A percentile compares a stretch with the other conserved stretches of the same genome.
phyloP scores from a whole-genome alignment of 2,888 invertebrate species.

The Calliphora vomitoria region DNA sequence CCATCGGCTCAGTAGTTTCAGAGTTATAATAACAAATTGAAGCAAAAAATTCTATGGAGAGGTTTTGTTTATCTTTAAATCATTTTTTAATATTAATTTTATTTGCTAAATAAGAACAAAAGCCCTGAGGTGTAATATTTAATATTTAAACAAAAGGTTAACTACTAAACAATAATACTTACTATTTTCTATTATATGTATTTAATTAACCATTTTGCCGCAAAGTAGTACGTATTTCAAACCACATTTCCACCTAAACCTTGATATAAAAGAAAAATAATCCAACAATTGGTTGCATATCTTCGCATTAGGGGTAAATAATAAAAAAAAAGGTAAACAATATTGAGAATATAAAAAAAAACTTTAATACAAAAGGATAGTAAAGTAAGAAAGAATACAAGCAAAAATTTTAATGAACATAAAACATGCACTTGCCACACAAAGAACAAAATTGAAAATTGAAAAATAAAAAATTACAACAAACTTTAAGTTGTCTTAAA shows the following conservation, averaged over 20 bases:
- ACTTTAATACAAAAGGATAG: background rate
- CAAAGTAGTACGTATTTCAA: background rate
- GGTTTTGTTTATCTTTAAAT: too few relatives aligned
- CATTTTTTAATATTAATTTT: too few relatives aligned
- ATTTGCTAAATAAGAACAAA: too few relatives aligned
- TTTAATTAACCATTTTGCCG: constrained; percentile 16
- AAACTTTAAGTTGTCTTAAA: constrained; percentile 39
- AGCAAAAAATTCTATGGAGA: too few relatives aligned
- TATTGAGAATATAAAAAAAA: constrained; percentile 4
- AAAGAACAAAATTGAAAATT: background rate
- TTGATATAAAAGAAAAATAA: background rate
- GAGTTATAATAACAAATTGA: too few relatives aligned
- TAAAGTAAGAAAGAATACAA: constrained; percentile 21
- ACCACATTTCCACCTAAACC: background rate
- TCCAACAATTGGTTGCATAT: constrained; percentile 1
- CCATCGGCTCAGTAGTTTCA: too few relatives aligned
- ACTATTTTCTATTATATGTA: background rate
- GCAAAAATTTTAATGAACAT: constrained; percentile 67
- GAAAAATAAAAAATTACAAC: constrained; percentile 4
- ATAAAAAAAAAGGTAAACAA: background rate
- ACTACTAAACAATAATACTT: background rate
- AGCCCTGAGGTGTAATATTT: too few relatives aligned
- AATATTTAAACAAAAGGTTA: background rate
- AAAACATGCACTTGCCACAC: constrained; percentile 60
- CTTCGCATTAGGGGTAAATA: background rate